phyloP scores from a whole-genome alignment of 1,140 invertebrate genomes.

The Papilio polyxenes region DNA sequence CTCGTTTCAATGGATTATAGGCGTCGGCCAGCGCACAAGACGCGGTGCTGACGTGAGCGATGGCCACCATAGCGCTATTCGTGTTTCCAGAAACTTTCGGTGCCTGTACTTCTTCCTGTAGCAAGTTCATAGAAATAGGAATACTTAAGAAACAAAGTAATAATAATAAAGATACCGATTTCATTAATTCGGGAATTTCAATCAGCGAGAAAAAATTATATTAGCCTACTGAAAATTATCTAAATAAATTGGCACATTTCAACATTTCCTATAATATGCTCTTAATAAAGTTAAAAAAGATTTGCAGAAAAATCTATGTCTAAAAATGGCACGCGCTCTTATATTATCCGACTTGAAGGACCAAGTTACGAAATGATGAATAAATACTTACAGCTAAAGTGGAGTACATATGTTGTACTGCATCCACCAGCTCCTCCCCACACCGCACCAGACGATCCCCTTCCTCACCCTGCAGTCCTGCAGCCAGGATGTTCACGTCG shows the following conservation, averaged over 20 bases:
- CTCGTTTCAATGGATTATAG: neutral
- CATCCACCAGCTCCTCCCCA: neutral
- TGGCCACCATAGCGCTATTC: neutral
- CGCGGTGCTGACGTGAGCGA: neutral
- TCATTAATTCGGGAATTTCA: too few species aligned
- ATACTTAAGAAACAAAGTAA: neutral
- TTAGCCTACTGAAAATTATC: too few species aligned
- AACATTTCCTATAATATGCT: too few species aligned
- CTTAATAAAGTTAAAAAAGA: neutral
- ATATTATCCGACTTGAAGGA: neutral
- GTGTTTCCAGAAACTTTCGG: neutral
- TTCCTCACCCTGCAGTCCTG: neutral
- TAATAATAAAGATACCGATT: too few species aligned
- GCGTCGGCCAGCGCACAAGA: neutral
- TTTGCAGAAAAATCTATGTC: neutral
- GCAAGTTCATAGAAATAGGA: neutral
- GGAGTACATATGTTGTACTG: neutral
- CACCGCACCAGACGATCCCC: neutral
- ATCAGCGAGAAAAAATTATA: too few species aligned
- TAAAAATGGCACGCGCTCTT: neutral
- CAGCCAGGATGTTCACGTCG: neutral
- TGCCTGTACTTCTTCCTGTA: neutral
- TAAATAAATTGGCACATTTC: too few species aligned
- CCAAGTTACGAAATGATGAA: neutral
- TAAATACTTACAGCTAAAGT: neutral